Percentiles rank a stretch among this genome's conserved stretches.
These are phyloP conservation scores for Drosophila neoperkinsi DNA, from an alignment of 2,888 invertebrate species.

Conservation along the genomic window DNA sequence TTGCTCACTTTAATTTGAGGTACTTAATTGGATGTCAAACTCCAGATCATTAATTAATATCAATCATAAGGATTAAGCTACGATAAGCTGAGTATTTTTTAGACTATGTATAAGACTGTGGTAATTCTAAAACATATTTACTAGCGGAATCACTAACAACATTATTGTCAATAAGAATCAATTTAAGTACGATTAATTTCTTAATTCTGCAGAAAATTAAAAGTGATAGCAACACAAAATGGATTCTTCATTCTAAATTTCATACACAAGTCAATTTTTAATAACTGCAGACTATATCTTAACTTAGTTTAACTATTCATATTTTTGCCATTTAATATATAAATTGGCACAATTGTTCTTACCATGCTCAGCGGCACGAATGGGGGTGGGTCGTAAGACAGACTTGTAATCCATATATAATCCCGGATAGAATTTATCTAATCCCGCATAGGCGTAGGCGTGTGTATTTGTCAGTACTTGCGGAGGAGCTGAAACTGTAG, in stretches of 20 bases:
- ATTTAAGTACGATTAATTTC: neutral
- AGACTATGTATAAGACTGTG: neutral
- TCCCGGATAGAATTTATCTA: constrained; percentile 67
- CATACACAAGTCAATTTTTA: neutral
- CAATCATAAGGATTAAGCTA: neutral
- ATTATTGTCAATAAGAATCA: neutral
- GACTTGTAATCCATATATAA: constrained; percentile 80
- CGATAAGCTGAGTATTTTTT: neutral
- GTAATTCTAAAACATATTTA: neutral
- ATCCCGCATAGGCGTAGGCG: constrained; percentile 50
- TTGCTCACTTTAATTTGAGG: neutral
- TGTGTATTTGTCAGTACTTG: constrained; percentile 15
- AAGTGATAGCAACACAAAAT: neutral
- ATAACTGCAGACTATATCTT: neutral
- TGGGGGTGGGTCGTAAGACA: constrained; percentile 81
- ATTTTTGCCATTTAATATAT: neutral
- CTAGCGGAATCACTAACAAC: neutral
- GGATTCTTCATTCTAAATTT: neutral
- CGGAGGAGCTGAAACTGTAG: constrained; percentile 20
- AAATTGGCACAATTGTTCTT: constrained; percentile 28
- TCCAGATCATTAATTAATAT: neutral
- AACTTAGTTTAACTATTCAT: neutral
- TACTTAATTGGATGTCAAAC: neutral
- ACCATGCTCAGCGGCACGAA: constrained; percentile 81
- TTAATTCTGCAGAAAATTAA: neutral